A percentile compares a stretch with the other conserved stretches of the same genome.
These are phyloP conservation scores for Pyrgus malvae DNA, from an alignment of 2,888 invertebrate genomes.

Conservation along the genomic window DNA sequence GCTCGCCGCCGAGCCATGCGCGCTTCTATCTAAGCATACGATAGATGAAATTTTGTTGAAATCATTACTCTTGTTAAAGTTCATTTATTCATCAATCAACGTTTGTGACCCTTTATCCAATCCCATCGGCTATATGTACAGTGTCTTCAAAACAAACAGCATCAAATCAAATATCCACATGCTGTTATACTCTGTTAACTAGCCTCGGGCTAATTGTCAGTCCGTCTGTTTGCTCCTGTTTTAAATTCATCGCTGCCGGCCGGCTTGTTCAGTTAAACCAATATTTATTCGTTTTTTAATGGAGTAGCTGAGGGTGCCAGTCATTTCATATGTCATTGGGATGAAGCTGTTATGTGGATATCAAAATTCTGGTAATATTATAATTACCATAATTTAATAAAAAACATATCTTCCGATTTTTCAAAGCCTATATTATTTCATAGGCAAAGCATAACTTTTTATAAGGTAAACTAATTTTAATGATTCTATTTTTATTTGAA, in stretches of 20 bases:
- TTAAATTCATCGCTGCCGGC: conserved; percentile 57
- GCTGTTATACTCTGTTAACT: conserved; percentile 43
- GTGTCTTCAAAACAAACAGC: conserved; percentile 26
- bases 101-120: background rate
- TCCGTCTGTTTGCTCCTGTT: conserved; percentile 42
- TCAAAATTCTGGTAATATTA: too few species aligned
- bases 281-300: conserved; percentile 64
- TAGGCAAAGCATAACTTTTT: too few species aligned
- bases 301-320: conserved; percentile 32
- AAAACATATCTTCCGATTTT: too few species aligned
- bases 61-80: too few species aligned
- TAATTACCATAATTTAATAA: too few species aligned
- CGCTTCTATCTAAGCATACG: too few species aligned
- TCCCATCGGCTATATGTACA: conserved; percentile 6
- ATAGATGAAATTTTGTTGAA: too few species aligned
- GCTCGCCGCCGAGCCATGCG: too few species aligned
- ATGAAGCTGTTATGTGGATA: too few species aligned
- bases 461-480: too few species aligned
- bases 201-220: conserved; percentile 67
- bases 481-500: too few species aligned
- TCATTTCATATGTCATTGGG: conserved; percentile 8
- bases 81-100: conserved; percentile 4
- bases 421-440: too few species aligned
- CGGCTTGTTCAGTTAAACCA: conserved; percentile 60
- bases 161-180: conserved; percentile 44